These are phyloP conservation scores for Protonemura montana DNA, from an alignment of 2,888 invertebrate species.

Conservation along the genomic window DNA sequence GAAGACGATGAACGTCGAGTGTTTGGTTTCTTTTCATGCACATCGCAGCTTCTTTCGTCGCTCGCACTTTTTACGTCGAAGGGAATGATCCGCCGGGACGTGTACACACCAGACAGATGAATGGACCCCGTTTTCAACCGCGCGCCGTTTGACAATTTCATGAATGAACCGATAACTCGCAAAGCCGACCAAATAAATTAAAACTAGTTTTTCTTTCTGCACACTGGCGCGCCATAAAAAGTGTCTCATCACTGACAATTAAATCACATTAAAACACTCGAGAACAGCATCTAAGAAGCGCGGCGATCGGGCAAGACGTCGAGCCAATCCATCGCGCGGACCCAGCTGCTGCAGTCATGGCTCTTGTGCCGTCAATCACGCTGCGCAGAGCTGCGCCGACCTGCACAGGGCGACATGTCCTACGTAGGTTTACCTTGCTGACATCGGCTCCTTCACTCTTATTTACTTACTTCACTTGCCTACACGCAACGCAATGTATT, in stretches of 20 bases:
- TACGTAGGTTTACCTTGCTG: background rate
- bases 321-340: background rate
- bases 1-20: too few species aligned
- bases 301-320: background rate
- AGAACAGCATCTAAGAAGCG: too few species aligned
- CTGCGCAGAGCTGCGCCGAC: background rate
- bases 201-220: background rate
- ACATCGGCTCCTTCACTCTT: background rate
- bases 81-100: background rate
- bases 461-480: background rate
- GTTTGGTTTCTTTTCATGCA: too few species aligned
- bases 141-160: background rate
- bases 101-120: background rate
- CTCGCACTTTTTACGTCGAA: background rate
- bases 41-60: background rate
- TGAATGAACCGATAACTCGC: background rate
- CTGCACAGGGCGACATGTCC: background rate
- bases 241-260: slow-evolving; percentile 12
- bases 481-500: background rate
- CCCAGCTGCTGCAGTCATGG: background rate
- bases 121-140: background rate
- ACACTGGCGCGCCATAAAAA: background rate
- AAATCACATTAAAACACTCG: background rate
- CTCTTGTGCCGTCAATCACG: slow-evolving; percentile 5
- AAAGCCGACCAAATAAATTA: background rate